phyloP scores from a whole-genome alignment of 1,140 invertebrate genomes.

The Apis florea region DNA sequence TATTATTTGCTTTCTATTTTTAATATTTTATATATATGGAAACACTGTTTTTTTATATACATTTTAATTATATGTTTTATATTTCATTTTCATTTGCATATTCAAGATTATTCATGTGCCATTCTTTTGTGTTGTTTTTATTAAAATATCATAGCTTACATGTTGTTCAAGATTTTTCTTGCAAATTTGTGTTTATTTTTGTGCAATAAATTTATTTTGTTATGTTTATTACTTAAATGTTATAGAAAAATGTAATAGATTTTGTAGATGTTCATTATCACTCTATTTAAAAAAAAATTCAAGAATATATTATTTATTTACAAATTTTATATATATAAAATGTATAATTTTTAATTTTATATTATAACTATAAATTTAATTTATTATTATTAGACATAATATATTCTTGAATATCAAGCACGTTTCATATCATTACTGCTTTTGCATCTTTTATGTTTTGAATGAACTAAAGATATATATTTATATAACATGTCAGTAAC shows the following conservation, averaged over 20 bases:
- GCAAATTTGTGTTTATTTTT: constrained; percentile 4
- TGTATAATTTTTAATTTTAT: background rate
- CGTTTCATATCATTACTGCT: constrained; percentile 63
- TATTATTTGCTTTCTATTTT: constrained; percentile 46
- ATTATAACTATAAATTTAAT: constrained; percentile 1
- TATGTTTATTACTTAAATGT: constrained; percentile 3
- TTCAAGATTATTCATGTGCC: background rate
- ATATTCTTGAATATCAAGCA: constrained; percentile 46
- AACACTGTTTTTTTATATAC: constrained; percentile 30
- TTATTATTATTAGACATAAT: constrained; percentile 32
- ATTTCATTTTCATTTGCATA: constrained; percentile 15
- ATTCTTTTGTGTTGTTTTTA: background rate
- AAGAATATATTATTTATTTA: constrained; percentile 22
- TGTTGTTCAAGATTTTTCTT: background rate
- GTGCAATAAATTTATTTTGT: background rate
- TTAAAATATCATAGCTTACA: constrained; percentile 7
- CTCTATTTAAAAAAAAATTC: background rate
- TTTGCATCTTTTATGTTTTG: constrained; percentile 61
- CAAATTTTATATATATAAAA: background rate
- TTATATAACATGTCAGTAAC: constrained; percentile 36
- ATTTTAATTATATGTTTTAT: constrained; percentile 22
- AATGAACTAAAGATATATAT: constrained; percentile 38
- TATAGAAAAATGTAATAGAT: constrained; percentile 6
- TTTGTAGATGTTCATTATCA: constrained; percentile 44
- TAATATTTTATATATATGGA: constrained; percentile 17